These are phyloP conservation scores for Drosophila borealis DNA, from an alignment of 2,888 invertebrate species.

Conservation along the genomic window DNA sequence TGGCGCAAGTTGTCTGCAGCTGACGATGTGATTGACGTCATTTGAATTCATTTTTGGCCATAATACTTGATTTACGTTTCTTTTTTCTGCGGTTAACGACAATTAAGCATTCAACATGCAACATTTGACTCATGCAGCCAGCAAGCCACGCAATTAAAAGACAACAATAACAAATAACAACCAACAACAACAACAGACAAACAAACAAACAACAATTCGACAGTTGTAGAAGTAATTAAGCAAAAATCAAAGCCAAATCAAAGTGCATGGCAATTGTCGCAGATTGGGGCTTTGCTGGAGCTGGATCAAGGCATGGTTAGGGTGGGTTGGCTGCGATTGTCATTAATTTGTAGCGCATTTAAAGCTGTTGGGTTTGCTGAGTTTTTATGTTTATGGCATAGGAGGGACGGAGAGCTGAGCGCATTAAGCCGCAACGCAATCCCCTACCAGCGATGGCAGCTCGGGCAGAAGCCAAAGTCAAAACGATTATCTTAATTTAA, in stretches of 20 bases:
- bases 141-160: constrained; percentile 59
- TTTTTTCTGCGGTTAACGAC: too few relatives aligned
- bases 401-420: constrained; percentile 1
- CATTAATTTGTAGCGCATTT: constrained; percentile 80
- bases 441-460: constrained; percentile 25
- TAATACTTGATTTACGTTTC: neutral
- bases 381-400: constrained; percentile 67
- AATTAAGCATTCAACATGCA: constrained; percentile 40
- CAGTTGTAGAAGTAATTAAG: constrained; percentile 75
- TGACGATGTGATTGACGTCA: constrained; percentile 40
- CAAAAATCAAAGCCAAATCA: constrained; percentile 81
- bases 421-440: constrained; percentile 41
- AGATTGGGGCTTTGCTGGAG: constrained; percentile 68
- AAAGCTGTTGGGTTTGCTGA: constrained; percentile 63
- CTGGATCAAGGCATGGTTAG: neutral
- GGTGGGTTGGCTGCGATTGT: constrained; percentile 42
- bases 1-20: constrained; percentile 25
- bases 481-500: constrained; percentile 80
- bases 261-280: constrained; percentile 80
- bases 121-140: constrained; percentile 51
- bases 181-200: constrained; percentile 6
- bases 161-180: constrained; percentile 3
- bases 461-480: constrained; percentile 61
- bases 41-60: constrained; percentile 37
- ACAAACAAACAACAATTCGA: constrained; percentile 43